Evolutionary conservation across 2,888 invertebrate genomes (phyloP).

Genomic region (Andrena praecox): DNA sequence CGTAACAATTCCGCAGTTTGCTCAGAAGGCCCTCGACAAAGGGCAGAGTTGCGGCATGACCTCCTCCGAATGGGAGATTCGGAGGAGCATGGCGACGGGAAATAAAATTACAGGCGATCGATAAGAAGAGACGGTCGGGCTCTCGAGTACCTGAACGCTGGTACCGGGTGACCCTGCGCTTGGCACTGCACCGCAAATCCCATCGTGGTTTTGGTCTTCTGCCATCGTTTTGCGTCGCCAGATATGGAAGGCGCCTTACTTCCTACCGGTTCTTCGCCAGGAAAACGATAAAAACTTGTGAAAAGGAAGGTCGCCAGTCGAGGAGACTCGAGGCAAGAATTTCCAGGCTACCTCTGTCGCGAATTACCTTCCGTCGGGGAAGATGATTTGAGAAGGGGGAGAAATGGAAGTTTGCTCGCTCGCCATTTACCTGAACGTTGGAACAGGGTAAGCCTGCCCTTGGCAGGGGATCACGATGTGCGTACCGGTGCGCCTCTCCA

Average conservation of each 20-base stretch:
- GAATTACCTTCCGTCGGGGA: no score
- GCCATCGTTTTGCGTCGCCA: slow-evolving; percentile 83
- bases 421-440: slow-evolving; percentile 89
- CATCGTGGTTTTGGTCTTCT: slow-evolving; percentile 75
- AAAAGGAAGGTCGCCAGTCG: background rate
- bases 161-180: slow-evolving; percentile 90
- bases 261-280: slow-evolving; percentile 81
- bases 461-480: slow-evolving; percentile 86
- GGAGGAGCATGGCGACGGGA: slow-evolving; percentile 9
- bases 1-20: slow-evolving; percentile 34
- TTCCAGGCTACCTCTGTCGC: no score
- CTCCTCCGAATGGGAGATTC: slow-evolving; percentile 5
- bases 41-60: background rate
- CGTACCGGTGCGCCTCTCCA: slow-evolving; percentile 83
- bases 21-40: background rate
- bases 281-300: slow-evolving; percentile 33
- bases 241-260: slow-evolving; percentile 82
- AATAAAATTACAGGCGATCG: slow-evolving; percentile 50
- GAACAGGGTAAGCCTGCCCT: slow-evolving; percentile 90
- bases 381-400: no score
- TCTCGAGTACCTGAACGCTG: slow-evolving; percentile 88
- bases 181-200: slow-evolving; percentile 89
- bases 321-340: background rate
- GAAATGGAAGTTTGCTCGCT: background rate
- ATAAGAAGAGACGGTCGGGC: slow-evolving; percentile 31